phyloP scores from a whole-genome alignment of 1,140 invertebrate genomes.

The Aphidius ervi region DNA sequence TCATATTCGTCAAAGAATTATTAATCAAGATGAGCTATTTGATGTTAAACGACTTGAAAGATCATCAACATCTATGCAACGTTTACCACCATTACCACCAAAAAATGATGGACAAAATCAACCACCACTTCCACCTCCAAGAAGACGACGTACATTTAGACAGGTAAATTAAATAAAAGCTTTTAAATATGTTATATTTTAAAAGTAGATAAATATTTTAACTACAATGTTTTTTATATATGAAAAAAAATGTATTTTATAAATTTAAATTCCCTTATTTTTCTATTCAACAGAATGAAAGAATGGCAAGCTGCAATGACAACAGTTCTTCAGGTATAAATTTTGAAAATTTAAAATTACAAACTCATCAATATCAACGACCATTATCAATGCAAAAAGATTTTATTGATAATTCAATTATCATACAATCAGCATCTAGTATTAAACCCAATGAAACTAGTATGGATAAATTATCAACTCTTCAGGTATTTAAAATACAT shows the following conservation, averaged over 20 bases:
- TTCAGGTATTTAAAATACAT: conserved; percentile 36
- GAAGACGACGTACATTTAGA: conserved; percentile 63
- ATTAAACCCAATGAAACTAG: conserved; percentile 20
- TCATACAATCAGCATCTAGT: conserved; percentile 23
- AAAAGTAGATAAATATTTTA: no score
- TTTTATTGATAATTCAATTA: conserved; percentile 32
- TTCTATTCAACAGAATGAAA: not conserved
- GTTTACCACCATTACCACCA: conserved; percentile 72
- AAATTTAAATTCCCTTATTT: not conserved
- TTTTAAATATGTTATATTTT: no score
- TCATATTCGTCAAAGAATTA: conserved; percentile 69
- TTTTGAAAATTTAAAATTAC: no score
- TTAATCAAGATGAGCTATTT: conserved; percentile 28
- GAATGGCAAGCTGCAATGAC: no score
- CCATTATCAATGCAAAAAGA: conserved; percentile 37
- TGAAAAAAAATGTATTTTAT: conserved; percentile 25
- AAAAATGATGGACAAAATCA: conserved; percentile 59
- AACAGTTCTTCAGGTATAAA: no score
- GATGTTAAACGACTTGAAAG: conserved; percentile 33
- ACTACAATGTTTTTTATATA: no score
- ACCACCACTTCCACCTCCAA: conserved; percentile 73
- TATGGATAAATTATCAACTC: conserved; percentile 49
- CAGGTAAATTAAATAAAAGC: conserved; percentile 40
- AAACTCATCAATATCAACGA: conserved; percentile 21
- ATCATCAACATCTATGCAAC: no score